These are phyloP conservation scores for Sitophilus oryzae DNA, from an alignment of 1,140 invertebrate species.

Conservation along the genomic window DNA sequence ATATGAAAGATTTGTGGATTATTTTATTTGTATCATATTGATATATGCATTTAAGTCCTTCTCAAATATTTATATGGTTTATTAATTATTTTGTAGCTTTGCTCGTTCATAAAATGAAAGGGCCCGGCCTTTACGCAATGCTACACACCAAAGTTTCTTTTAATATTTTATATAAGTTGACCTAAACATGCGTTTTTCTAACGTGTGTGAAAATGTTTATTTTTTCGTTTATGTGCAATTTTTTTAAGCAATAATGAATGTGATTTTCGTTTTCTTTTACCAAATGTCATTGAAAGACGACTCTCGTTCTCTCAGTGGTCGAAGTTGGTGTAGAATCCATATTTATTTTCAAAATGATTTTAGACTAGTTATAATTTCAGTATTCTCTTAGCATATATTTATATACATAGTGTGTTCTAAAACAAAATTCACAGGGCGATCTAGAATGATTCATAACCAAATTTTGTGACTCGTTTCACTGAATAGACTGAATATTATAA, in stretches of 20 bases:
- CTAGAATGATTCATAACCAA: slow-evolving; percentile 8
- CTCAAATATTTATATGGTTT: slow-evolving; percentile 21
- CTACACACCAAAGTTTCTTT: slow-evolving; percentile 28
- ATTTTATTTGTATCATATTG: slow-evolving; percentile 20
- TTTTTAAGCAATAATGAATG: slow-evolving; percentile 27
- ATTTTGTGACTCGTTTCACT: slow-evolving; percentile 21
- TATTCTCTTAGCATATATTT: slow-evolving; percentile 22
- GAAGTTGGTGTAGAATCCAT: slow-evolving; percentile 16
- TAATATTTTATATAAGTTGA: slow-evolving; percentile 25
- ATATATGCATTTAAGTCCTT: slow-evolving; percentile 11
- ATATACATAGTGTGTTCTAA: slow-evolving; percentile 20
- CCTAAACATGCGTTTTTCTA: slow-evolving; percentile 8
- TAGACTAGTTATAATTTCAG: slow-evolving; percentile 19
- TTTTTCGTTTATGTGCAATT: slow-evolving; percentile 32
- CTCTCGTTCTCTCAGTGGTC: neutral
- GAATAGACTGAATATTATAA: slow-evolving; percentile 30
- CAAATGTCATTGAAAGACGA: neutral
- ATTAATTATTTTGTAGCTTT: slow-evolving; percentile 18
- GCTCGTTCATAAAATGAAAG: slow-evolving; percentile 26
- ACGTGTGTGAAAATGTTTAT: slow-evolving; percentile 3
- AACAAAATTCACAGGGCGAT: slow-evolving; percentile 17
- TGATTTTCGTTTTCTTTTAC: slow-evolving; percentile 17
- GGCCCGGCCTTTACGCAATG: slow-evolving; percentile 28
- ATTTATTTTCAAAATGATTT: slow-evolving; percentile 27
- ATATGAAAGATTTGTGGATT: too few species aligned